Conservation (phyloP, 1,140 invertebrate species). For the Trypoxylus dichotomus region DNA sequence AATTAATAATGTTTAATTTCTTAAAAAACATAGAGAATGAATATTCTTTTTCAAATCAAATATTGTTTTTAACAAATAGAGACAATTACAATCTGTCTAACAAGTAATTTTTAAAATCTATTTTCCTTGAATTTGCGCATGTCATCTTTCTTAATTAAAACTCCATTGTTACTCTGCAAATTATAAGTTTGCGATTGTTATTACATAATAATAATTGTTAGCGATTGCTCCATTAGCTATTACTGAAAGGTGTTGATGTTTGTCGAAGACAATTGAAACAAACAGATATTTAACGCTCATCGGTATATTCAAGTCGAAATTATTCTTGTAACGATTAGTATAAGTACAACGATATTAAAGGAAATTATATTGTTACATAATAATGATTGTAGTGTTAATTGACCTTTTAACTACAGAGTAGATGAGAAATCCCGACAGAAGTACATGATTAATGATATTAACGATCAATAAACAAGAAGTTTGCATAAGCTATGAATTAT, state of each 20-base stretch:
- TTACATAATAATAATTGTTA: not conserved
- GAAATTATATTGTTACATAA: not conserved
- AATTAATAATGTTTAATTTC: no score
- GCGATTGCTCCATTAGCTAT: not conserved
- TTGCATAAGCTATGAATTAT: not conserved
- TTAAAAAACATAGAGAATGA: no score
- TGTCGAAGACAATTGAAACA: not conserved
- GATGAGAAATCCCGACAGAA: not conserved
- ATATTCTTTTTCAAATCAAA: no score
- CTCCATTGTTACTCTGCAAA: not conserved
- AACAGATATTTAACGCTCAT: not conserved
- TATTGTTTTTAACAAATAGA: no score
- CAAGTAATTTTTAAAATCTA: not conserved
- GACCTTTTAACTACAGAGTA: not conserved
- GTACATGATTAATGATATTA: not conserved
- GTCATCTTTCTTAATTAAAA: not conserved
- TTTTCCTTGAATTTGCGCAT: not conserved
- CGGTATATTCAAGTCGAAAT: no score
- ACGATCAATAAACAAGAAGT: not conserved
- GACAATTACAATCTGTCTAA: not conserved
- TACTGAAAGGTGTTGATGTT: not conserved
- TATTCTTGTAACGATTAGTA: not conserved
- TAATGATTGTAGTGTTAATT: not conserved
- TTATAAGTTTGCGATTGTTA: not conserved
- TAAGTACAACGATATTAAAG: not conserved